phyloP scores from a whole-genome alignment of 1,140 invertebrate species.

The Drosophila mauritiana region DNA sequence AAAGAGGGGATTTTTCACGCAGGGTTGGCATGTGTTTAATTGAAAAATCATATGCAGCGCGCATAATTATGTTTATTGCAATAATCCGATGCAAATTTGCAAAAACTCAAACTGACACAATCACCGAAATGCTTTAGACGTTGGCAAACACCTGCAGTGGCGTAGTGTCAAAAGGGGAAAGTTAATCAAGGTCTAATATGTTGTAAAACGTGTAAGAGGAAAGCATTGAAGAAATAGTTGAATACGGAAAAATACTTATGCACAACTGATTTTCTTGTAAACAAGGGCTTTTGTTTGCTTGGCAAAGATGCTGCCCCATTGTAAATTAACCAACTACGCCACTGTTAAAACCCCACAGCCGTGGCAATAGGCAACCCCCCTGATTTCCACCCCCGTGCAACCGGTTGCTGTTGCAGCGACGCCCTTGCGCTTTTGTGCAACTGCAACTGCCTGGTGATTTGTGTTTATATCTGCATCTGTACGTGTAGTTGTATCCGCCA shows the following conservation, averaged over 20 bases:
- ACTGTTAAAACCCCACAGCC: neutral
- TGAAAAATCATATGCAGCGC: conserved; percentile 84
- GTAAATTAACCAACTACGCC: neutral
- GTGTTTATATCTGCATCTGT: conserved; percentile 10
- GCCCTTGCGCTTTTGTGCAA: conserved; percentile 36
- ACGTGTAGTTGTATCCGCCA: conserved; percentile 21
- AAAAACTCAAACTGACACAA: conserved; percentile 72
- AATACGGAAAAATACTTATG: no score
- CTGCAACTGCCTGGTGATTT: conserved; percentile 30
- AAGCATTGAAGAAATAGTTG: no score
- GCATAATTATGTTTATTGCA: conserved; percentile 84
- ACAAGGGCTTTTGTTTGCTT: no score
- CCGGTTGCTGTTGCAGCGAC: conserved; percentile 20
- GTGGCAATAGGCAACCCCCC: neutral
- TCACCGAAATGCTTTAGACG: conserved; percentile 64
- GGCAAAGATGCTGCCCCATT: no score
- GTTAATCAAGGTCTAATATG: neutral
- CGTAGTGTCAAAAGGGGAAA: neutral
- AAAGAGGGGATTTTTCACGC: conserved; percentile 6
- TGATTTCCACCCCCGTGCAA: conserved; percentile 7
- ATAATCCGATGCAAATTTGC: conserved; percentile 82
- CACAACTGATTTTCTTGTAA: neutral
- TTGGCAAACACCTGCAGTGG: conserved; percentile 10
- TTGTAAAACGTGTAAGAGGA: neutral
- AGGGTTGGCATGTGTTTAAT: conserved; percentile 78